Conservation (phyloP, 2,797 vertebrate genomes). For the Intellagama lesueurii region DNA sequence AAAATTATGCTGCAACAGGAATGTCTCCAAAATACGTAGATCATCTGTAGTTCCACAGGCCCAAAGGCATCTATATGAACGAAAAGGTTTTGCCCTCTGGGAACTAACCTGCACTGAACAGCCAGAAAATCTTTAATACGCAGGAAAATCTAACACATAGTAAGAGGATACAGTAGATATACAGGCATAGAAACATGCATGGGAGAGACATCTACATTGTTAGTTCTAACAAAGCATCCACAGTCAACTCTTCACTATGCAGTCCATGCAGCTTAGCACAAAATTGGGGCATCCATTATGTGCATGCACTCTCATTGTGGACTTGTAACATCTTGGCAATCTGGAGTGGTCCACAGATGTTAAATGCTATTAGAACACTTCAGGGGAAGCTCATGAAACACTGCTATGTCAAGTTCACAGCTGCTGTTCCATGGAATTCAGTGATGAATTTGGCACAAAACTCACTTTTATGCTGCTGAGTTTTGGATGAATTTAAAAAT, state of each 20-base stretch:
- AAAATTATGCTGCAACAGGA: neutral
- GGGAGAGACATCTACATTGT: fast-evolving
- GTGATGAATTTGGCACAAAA: neutral
- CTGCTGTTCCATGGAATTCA: slow-evolving; percentile 50
- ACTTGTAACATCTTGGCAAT: slow-evolving; percentile 61
- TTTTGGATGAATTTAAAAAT: slow-evolving; percentile 19
- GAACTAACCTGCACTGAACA: neutral
- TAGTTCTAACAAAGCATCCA: neutral
- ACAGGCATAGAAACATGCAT: neutral
- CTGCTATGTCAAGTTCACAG: slow-evolving; percentile 61
- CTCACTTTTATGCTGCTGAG: neutral
- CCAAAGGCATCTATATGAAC: neutral
- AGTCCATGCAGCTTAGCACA: neutral
- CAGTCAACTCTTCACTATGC: neutral
- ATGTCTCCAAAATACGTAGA: neutral
- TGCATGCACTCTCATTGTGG: neutral
- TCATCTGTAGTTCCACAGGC: neutral
- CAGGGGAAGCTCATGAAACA: slow-evolving; percentile 62
- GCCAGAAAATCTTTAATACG: neutral
- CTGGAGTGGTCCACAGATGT: slow-evolving; percentile 55
- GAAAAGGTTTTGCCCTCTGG: neutral
- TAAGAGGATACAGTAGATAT: neutral
- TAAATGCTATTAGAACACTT: slow-evolving; percentile 63
- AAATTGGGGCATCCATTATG: neutral
- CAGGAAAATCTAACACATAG: neutral